Evolutionary conservation across 2,113 vertebrate species (phyloP), one percentile per base, ranked within the genome.

Genomic region (Aphelocoma coerulescens): DNA sequence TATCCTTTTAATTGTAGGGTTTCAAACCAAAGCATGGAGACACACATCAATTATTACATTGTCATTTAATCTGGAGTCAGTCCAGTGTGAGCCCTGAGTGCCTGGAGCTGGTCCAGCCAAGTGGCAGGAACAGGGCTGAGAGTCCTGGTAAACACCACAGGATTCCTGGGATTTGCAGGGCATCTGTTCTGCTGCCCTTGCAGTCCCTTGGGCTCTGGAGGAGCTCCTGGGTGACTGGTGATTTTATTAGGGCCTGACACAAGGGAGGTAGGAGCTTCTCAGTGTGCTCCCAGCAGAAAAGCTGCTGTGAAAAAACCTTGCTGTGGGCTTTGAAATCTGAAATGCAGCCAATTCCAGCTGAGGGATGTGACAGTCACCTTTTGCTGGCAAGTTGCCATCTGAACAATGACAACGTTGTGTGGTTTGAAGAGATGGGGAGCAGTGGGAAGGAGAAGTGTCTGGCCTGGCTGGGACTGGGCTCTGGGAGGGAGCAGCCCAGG

Each of bases 101-200:
- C 87, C 92, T 96, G 73, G 90, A 90, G 67, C 41, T 9, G 89
- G 16, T 39, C 94, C 96, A 96, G 72, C 44, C 1, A 13, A 55
- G 58, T 58, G 46, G 84, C 93, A 93, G 66, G 62, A 88, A 16
- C 83, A 85, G 78, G 68, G 49, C 68, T 69, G 61, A 44, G 89
- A 72, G 89, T 83, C 94, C 71, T 71, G 81, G 93, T 89, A 80
- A 97, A 91, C 76, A 95, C 84, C 96, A 62, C 35, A 92, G 88
- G 81, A 88, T 92, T 94, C 91, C 96, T 96, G 95, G 91, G 91
- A 91, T 97, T 85, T 62, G 68, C 84, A 95, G 94, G 94, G 79
- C 67, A 27, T 75, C 94, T 96, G 94, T 93, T 97, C 51, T 81
- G 76, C 78, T 93, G 88, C 65, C 91, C 89, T 90, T 80, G 80